Evolutionary conservation across 2,888 invertebrate species (phyloP).

Genomic region (Drosophila crucigera): DNA sequence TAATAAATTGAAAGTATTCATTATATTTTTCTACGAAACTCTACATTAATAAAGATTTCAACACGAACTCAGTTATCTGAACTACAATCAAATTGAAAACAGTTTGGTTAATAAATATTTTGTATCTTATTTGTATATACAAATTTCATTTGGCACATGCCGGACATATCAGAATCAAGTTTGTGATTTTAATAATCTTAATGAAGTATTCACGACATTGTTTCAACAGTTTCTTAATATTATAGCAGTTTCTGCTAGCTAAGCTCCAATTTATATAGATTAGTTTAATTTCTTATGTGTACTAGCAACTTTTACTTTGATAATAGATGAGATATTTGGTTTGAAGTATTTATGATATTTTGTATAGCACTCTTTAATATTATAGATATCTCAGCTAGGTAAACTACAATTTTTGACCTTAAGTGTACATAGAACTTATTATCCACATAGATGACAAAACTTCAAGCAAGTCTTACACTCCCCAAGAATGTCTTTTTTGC

Average conservation of each 20-base stretch:
- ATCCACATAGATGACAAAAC: not conserved
- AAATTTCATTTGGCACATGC: not conserved
- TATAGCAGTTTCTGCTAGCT: not conserved
- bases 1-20: not conserved
- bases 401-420: not conserved
- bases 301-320: not conserved
- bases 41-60: not conserved
- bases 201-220: not conserved
- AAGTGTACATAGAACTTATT: not conserved
- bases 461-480: constrained; percentile 8
- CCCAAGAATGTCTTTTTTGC: not conserved
- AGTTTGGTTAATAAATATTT: not conserved
- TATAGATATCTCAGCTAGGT: not conserved
- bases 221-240: not conserved
- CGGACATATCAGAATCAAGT: not conserved
- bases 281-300: not conserved
- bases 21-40: not conserved
- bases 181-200: not conserved
- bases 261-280: not conserved
- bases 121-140: not conserved
- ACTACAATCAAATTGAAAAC: too few species aligned
- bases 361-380: not conserved
- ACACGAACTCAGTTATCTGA: not conserved
- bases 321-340: not conserved
- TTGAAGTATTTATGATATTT: not conserved